phyloP scores from a whole-genome alignment of 1,140 invertebrate genomes.

The Philaenus spumarius region DNA sequence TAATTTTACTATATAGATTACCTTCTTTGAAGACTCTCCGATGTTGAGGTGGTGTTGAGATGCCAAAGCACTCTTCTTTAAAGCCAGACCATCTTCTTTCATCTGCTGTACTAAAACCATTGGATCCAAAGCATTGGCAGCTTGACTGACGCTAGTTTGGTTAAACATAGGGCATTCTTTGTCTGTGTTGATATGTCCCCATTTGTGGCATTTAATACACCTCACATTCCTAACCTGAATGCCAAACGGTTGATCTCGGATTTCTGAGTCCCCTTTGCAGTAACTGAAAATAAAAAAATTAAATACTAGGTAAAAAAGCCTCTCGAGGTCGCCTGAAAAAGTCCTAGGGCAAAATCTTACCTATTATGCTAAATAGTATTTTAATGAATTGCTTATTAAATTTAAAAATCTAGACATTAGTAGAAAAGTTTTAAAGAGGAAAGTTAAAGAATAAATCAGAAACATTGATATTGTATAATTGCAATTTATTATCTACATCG shows the following conservation, averaged over 20 bases:
- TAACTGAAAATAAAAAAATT: slow-evolving; percentile 62
- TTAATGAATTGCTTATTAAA: no score
- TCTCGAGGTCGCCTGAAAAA: no score
- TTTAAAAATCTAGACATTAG: no score
- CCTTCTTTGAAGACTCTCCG: slow-evolving; percentile 25
- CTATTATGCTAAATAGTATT: no score
- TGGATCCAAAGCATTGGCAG: slow-evolving; percentile 54
- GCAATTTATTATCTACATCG: no score
- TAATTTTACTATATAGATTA: no score
- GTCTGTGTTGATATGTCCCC: slow-evolving; percentile 99
- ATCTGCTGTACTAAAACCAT: slow-evolving; percentile 80
- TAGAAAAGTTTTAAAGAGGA: no score
- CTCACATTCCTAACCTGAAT: slow-evolving; percentile 96
- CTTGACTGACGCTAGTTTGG: slow-evolving; percentile 61
- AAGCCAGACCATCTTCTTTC: slow-evolving; percentile 82
- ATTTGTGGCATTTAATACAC: slow-evolving; percentile 98
- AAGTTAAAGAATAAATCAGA: no score
- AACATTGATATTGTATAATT: no score
- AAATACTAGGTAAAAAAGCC: no score
- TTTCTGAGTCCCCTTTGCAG: slow-evolving; percentile 92
- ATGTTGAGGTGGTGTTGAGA: slow-evolving; percentile 51
- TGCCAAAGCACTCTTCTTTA: slow-evolving; percentile 68
- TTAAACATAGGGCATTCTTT: slow-evolving; percentile 93
- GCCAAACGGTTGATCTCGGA: slow-evolving; percentile 97
- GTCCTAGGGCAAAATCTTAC: no score